These are phyloP conservation scores for Paramormyrops hopkinsi DNA, from an alignment of 2,797 vertebrate species.

Conservation along the genomic window DNA sequence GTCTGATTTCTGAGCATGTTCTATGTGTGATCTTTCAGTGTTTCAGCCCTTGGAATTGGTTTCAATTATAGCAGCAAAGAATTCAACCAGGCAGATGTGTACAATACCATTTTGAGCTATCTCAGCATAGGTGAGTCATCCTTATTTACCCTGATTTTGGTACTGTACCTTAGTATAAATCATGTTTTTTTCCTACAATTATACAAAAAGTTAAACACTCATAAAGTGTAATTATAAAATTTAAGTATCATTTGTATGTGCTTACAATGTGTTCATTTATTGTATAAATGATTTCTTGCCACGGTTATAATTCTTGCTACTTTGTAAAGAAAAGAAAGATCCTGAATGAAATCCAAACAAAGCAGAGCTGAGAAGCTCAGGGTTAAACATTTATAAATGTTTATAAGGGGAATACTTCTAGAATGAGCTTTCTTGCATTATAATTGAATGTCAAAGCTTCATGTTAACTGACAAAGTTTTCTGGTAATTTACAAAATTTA, in stretches of 20 bases:
- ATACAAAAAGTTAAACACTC: not conserved
- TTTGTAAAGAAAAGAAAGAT: not conserved
- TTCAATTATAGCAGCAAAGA: conserved; percentile 43
- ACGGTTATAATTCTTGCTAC: not conserved
- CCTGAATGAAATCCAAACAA: not conserved
- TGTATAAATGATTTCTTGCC: not conserved
- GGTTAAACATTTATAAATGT: not conserved
- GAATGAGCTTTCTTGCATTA: not conserved
- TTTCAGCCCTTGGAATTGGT: conserved; percentile 42
- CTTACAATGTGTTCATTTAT: not conserved
- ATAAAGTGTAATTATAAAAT: not conserved
- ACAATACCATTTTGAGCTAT: conserved; percentile 46
- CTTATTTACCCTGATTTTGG: not conserved
- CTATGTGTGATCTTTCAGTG: conserved; percentile 41
- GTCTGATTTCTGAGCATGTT: not conserved
- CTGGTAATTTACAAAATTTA: not conserved
- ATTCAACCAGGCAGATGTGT: conserved; percentile 49
- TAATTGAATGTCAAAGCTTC: not conserved
- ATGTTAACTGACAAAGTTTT: not conserved
- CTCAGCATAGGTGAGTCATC: conserved; percentile 50
- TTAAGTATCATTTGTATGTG: not conserved
- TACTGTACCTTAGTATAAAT: not conserved
- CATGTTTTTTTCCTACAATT: not conserved
- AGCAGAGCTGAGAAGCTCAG: not conserved
- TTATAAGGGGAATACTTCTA: not conserved